Conservation (phyloP, 2,888 invertebrate species). For the Erynnis tages region DNA sequence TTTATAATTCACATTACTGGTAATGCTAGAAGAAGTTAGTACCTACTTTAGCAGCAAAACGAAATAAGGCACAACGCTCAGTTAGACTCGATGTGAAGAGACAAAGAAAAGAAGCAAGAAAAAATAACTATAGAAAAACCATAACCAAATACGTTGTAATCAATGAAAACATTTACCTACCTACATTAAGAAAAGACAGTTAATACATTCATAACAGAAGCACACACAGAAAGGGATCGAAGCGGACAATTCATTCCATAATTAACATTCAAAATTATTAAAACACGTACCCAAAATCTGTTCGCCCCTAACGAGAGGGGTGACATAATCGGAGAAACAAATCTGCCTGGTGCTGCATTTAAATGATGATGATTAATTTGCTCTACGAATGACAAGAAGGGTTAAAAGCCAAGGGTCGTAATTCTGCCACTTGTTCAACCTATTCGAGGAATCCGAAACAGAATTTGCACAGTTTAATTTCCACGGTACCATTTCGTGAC, state of each 20-base stretch:
- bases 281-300: slow-evolving; percentile 68
- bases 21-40: too few species aligned
- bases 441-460: slow-evolving; percentile 61
- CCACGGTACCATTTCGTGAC: slow-evolving; percentile 61
- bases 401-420: slow-evolving; percentile 72
- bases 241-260: slow-evolving; percentile 38
- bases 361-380: slow-evolving; percentile 82
- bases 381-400: slow-evolving; percentile 80
- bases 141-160: too few species aligned
- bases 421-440: slow-evolving; percentile 67
- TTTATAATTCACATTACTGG: too few species aligned
- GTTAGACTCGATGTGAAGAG: too few species aligned
- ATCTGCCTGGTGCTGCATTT: slow-evolving; percentile 79
- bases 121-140: too few species aligned
- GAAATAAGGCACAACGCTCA: too few species aligned
- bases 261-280: slow-evolving; percentile 64
- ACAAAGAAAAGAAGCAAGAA: too few species aligned
- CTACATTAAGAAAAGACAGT: too few species aligned
- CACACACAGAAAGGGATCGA: slow-evolving; percentile 19
- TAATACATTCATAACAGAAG: slow-evolving; percentile 10
- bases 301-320: slow-evolving; percentile 70
- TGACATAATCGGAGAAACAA: slow-evolving; percentile 80
- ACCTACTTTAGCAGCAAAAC: too few species aligned
- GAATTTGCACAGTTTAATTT: slow-evolving; percentile 69
- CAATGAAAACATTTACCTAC: too few species aligned